A percentile compares a stretch with the other conserved stretches of the same genome.
Evolutionary conservation across 2,888 invertebrate genomes (phyloP).

Genomic region (Lasioglossum lativentre): DNA sequence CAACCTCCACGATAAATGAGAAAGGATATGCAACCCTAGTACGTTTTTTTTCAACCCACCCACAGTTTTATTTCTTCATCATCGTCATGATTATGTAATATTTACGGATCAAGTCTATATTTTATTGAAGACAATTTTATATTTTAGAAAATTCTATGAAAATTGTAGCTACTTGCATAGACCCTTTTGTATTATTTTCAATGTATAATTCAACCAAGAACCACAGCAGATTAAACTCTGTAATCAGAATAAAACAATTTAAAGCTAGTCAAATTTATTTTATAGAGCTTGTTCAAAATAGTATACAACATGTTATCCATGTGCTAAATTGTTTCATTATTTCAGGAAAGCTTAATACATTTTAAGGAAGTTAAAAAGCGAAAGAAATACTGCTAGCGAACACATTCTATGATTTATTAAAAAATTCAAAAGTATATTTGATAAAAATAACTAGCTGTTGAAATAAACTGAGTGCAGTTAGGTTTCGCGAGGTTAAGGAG

Average conservation of each 20-base stretch:
- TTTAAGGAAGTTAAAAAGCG: neutral
- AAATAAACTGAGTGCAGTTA: neutral
- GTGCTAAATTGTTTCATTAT: neutral
- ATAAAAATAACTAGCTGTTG: neutral
- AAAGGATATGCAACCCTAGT: neutral
- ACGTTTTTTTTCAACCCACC: too few species aligned
- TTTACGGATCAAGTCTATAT: neutral
- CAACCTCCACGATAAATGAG: neutral
- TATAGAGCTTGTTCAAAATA: neutral
- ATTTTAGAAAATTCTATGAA: neutral
- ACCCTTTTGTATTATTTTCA: neutral
- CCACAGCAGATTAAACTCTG: neutral
- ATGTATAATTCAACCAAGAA: neutral
- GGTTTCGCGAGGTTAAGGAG: neutral
- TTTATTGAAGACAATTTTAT: neutral
- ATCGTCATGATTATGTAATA: neutral
- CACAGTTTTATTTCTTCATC: too few species aligned
- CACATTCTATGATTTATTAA: neutral
- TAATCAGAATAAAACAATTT: too few species aligned
- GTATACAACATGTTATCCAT: neutral
- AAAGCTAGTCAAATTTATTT: too few species aligned
- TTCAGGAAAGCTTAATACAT: neutral
- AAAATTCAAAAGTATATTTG: neutral
- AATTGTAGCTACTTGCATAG: neutral
- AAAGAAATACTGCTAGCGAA: neutral